Percentiles rank a stretch among this genome's conserved stretches.
These are phyloP conservation scores for Pedetes capensis DNA, from an alignment of 2,113 vertebrate genomes.

Conservation along the genomic window DNA sequence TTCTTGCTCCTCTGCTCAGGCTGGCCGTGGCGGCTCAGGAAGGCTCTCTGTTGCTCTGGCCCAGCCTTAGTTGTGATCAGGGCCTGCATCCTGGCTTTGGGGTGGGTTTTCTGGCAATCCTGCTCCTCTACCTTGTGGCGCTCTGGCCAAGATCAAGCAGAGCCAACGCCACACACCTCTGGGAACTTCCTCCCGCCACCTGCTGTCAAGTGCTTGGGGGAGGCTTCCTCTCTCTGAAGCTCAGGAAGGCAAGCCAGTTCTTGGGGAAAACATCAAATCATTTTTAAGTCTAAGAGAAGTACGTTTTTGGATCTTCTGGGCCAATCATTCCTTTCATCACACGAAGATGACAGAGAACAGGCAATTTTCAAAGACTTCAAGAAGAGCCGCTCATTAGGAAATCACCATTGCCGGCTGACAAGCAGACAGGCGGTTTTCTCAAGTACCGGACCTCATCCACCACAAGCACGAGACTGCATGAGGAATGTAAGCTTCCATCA, in stretches of 20 bases:
- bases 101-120: not conserved
- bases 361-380: not conserved
- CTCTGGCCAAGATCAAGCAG: not conserved
- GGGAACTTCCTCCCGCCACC: not conserved
- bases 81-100: not conserved
- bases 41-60: too few relatives aligned
- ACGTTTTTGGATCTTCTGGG: too few relatives aligned
- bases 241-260: not conserved
- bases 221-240: fast-evolving
- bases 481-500: not conserved
- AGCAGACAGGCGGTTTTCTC: not conserved
- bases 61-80: too few relatives aligned
- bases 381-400: not conserved
- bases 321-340: not conserved
- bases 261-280: not conserved
- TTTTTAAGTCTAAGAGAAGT: not conserved
- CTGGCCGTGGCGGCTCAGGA: not conserved
- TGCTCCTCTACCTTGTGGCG: not conserved
- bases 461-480: fast-evolving
- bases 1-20: not conserved
- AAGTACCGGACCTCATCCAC: fast-evolving
- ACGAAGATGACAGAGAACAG: fast-evolving
- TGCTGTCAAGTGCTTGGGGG: not conserved
- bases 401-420: fast-evolving
- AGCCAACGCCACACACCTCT: fast-evolving